Evolutionary conservation across 2,113 vertebrate species (phyloP), one percentile per base, ranked within the genome.

Genomic region (Mionectes macconnelli): DNA sequence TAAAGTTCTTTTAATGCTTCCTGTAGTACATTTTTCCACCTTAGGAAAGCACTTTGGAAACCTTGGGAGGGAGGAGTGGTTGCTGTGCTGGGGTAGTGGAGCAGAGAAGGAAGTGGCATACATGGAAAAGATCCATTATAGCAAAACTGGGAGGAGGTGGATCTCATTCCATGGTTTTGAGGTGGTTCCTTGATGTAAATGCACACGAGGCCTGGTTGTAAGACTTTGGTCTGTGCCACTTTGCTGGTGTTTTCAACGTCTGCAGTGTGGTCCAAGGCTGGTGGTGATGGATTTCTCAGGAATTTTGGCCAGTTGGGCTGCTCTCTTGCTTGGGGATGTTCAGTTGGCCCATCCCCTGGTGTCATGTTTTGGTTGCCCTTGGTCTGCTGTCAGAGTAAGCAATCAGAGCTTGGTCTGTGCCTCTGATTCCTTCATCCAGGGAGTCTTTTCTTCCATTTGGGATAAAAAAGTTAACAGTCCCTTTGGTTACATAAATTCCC

Each of bases 231-330:
- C 42, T 59, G 35, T 63, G 42, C 8, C 8, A 20, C 14, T 74
- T 59, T 2, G 2, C 21, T 72, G n/a, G 0, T 23, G 13, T 50
- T 90, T 70, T 55, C 52, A 15, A 68, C 15, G 14, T 5, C 27
- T 81, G 52, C 31, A 60, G 4, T 14, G 13, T 57, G 10, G 1
- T 35, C 47, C 23, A 73, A 16, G 49, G 45, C 12, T 70, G 49
- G 2, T 0, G 0, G 12, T 59, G 45, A 18, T 63, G 39, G 13
- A 50, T 47, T 67, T 64, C 35, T 33, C 3, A 8, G 24, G 42
- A 31, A 18, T 68, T 89, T 81, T 64, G 21, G 14, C 30, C 8
- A 30, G 20, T 24, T 84, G 37, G 19, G 5, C 20, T 81, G n/a
- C 3, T 72, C 4, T 56, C 31, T 83, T 85, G 25, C 18, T 81